Evolutionary conservation across 2,113 vertebrate genomes (phyloP).

Genomic region (Ceyx cyanopectus): DNA sequence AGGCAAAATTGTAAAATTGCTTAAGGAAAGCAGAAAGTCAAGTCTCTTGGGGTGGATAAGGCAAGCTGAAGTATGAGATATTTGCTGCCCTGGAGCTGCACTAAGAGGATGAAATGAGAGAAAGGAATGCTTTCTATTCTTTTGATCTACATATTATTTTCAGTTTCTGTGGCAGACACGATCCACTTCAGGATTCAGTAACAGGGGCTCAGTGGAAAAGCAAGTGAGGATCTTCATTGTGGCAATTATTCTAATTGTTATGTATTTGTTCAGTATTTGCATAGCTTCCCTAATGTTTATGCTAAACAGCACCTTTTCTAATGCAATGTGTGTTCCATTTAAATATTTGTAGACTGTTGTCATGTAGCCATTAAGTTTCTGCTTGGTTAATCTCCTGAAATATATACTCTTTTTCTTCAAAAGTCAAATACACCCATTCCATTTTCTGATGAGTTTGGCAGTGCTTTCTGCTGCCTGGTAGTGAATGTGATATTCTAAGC

Average conservation of each 20-base stretch:
- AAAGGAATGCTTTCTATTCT: background rate
- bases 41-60: background rate
- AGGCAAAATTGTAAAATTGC: background rate
- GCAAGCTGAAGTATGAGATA: background rate
- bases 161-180: background rate
- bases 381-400: background rate
- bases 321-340: background rate
- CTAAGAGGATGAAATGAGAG: background rate
- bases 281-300: background rate
- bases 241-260: background rate
- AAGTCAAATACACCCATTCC: background rate
- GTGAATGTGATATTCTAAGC: background rate
- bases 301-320: background rate
- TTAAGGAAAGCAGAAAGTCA: background rate
- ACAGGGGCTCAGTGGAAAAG: background rate
- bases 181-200: background rate
- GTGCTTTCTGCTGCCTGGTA: background rate
- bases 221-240: background rate
- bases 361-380: background rate
- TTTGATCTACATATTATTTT: background rate
- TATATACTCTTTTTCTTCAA: background rate
- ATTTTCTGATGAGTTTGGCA: background rate
- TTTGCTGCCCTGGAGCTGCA: background rate
- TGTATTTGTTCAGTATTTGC: background rate
- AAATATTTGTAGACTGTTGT: background rate